Percentiles rank a stretch among this genome's conserved stretches.
Evolutionary conservation across 1,140 invertebrate species (phyloP).

Genomic region (Drosophila tani): DNA sequence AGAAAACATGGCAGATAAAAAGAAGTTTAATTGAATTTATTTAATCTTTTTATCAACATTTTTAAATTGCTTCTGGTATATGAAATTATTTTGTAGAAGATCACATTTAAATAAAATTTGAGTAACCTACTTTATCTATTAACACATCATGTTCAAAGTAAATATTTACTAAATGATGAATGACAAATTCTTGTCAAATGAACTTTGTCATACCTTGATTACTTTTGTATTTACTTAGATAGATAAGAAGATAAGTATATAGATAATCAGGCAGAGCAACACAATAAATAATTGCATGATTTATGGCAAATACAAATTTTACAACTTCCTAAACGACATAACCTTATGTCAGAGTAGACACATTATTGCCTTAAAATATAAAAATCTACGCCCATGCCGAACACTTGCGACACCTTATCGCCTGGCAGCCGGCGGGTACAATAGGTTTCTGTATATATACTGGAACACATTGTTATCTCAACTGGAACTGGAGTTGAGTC

Average conservation of each 20-base stretch:
- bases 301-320: neutral
- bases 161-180: neutral
- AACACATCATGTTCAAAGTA: neutral
- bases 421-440: slow-evolving; percentile 8
- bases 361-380: neutral
- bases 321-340: neutral
- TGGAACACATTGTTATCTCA: slow-evolving; percentile 57
- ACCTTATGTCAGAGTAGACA: neutral
- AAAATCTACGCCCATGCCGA: slow-evolving; percentile 17
- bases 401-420: slow-evolving; percentile 28
- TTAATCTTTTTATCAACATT: too few species aligned
- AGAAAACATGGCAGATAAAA: too few species aligned
- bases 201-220: neutral
- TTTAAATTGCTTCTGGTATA: too few species aligned
- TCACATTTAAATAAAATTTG: neutral
- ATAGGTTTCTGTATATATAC: slow-evolving; percentile 31
- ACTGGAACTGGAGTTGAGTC: slow-evolving; percentile 57
- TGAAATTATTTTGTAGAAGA: too few species aligned
- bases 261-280: neutral
- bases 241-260: neutral
- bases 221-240: too few species aligned
- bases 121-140: neutral
- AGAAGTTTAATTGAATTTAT: too few species aligned
- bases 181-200: neutral
- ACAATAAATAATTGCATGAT: neutral